Conservation (phyloP, 2,888 invertebrate genomes). For the Ormyrus labotus region DNA sequence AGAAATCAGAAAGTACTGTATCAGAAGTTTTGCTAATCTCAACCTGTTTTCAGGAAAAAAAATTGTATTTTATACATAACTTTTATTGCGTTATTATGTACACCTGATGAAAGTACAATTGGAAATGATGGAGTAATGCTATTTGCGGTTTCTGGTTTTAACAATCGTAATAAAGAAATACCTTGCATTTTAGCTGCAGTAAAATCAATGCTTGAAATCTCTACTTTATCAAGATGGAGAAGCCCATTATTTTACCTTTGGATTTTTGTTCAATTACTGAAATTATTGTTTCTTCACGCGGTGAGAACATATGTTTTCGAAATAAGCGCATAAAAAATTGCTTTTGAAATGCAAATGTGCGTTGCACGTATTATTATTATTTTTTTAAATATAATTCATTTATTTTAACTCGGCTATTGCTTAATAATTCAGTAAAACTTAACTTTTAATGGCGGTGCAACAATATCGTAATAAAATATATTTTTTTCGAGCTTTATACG, state of each 20-base stretch:
- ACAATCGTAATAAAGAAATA: slow-evolving; percentile 38
- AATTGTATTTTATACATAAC: background rate
- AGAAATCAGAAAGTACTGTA: no score
- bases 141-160: slow-evolving; percentile 39
- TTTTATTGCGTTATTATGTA: slow-evolving; percentile 26
- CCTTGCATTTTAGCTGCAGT: slow-evolving; percentile 3
- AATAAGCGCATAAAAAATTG: background rate
- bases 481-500: no score
- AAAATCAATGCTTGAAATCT: slow-evolving; percentile 40
- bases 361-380: no score
- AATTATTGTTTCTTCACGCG: slow-evolving; percentile 23
- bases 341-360: no score
- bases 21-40: no score
- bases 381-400: no score
- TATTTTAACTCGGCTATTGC: no score
- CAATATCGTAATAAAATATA: no score
- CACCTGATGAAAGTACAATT: slow-evolving; percentile 41
- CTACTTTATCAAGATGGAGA: slow-evolving; percentile 20
- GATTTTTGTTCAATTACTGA: slow-evolving; percentile 9
- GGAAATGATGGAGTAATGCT: slow-evolving; percentile 39
- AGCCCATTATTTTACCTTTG: background rate
- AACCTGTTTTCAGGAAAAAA: no score
- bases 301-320: slow-evolving; percentile 8
- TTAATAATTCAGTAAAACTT: no score
- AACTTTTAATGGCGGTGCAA: no score